phyloP scores from a whole-genome alignment of 2,113 vertebrate species.

The Rhinoptilus africanus region DNA sequence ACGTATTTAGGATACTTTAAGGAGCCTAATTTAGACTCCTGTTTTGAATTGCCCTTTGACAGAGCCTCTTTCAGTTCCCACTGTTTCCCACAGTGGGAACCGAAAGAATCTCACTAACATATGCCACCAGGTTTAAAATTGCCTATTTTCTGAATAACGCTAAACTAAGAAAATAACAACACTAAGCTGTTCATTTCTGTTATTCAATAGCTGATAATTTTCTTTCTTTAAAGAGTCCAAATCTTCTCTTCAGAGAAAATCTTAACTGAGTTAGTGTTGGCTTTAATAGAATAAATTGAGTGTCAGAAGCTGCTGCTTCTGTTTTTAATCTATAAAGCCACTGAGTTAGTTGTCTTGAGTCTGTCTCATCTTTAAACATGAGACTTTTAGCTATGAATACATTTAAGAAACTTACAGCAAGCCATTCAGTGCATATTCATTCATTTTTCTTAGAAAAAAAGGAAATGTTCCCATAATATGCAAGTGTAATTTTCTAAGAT shows the following conservation, averaged over 20 bases:
- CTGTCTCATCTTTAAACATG: slow-evolving; percentile 7
- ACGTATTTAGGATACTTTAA: neutral
- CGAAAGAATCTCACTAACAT: neutral
- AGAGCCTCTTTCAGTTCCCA: neutral
- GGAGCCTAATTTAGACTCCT: neutral
- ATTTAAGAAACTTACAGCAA: neutral
- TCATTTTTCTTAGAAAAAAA: neutral
- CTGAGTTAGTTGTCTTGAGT: neutral
- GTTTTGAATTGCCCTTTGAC: neutral
- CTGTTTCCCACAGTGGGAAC: neutral
- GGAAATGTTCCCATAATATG: neutral
- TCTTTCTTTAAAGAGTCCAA: neutral
- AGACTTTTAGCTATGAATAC: neutral
- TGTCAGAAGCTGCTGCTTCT: neutral
- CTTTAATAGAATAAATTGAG: neutral
- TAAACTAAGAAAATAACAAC: neutral
- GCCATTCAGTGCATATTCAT: neutral
- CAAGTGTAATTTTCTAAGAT: neutral
- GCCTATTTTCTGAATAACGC: neutral
- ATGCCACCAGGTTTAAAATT: neutral
- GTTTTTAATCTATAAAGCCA: neutral
- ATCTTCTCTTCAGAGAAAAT: neutral
- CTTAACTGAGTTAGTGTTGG: neutral
- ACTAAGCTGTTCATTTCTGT: neutral
- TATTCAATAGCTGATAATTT: neutral